Conservation (phyloP, 2,888 invertebrate genomes). For the Leucoma salicis region DNA sequence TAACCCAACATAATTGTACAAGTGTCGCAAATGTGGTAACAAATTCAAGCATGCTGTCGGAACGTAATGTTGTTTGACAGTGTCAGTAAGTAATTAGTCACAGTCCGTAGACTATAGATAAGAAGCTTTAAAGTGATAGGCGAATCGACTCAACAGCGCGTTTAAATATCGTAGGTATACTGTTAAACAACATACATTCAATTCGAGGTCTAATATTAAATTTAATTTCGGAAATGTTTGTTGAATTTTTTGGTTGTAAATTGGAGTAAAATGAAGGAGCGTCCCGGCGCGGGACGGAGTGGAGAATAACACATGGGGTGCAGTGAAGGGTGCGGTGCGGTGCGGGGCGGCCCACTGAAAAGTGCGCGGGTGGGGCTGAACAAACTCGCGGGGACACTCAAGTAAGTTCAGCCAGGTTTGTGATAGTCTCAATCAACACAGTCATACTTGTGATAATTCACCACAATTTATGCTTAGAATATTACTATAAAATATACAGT, state of each 20-base stretch:
- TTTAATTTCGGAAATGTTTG: constrained; percentile 72
- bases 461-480: background rate
- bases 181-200: constrained; percentile 26
- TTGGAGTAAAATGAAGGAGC: constrained; percentile 82
- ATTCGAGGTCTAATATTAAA: constrained; percentile 44
- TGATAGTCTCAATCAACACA: background rate
- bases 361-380: constrained; percentile 82
- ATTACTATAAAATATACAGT: background rate
- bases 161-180: constrained; percentile 10
- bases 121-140: constrained; percentile 21
- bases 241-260: constrained; percentile 80
- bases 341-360: constrained; percentile 77
- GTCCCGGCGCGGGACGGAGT: constrained; percentile 77
- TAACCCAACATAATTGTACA: constrained; percentile 31
- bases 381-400: constrained; percentile 80
- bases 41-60: constrained; percentile 22
- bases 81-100: constrained; percentile 31
- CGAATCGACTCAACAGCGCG: constrained; percentile 12
- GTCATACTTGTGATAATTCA: background rate
- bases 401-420: constrained; percentile 37
- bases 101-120: constrained; percentile 28
- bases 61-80: constrained; percentile 29
- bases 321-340: constrained; percentile 74
- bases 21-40: constrained; percentile 34
- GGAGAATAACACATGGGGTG: constrained; percentile 71